Evolutionary conservation across 1,140 invertebrate species (phyloP), one percentile per base, ranked within the genome.

Genomic region (Mya arenaria): DNA sequence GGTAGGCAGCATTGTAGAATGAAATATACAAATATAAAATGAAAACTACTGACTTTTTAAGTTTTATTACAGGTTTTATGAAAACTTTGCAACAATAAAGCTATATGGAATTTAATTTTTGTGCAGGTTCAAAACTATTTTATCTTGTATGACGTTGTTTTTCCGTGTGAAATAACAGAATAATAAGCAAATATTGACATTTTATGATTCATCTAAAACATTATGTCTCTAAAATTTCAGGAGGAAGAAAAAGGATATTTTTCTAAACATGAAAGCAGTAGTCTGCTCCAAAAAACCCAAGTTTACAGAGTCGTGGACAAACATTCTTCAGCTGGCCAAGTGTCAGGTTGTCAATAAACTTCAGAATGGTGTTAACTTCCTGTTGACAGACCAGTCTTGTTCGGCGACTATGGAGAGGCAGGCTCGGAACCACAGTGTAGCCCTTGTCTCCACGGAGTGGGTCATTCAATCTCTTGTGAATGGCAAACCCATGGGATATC

Each of bases 391-490:
- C 78, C 66, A 25, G 17, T 79, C 83, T 1, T 90, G 89, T 82
- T 56, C 86, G 15, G 28, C 75, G 6, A 79, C 48, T 58, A 66
- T 92, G 8, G n/a, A 91, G 10, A 66, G 81, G 23, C 71, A 81
- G 37, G 89, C 90, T 8, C 80, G 85, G 36, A 75, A 86, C 48
- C 69, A 86, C 13, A 83, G 83, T 32, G 84, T 93, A 23, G 91
- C 92, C 6, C 72, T 92, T 25, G 90, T 93, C 36, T 90, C 91
- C 4, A 89, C 88, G 39, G 92, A 93, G 75, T 93, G 92, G 92
- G 84, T 93, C 19, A 90, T 92, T 32, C 92, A 93, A 84, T 92
- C 88, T 81, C 77, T 93, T 8, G 91, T 93, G 23, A 89, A 88
- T 73, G 91, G 91, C 4, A 80, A 88, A 68, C 41, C 85, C 41